Conservation (phyloP, 2,888 invertebrate genomes). For the Oxytorus armatus region DNA sequence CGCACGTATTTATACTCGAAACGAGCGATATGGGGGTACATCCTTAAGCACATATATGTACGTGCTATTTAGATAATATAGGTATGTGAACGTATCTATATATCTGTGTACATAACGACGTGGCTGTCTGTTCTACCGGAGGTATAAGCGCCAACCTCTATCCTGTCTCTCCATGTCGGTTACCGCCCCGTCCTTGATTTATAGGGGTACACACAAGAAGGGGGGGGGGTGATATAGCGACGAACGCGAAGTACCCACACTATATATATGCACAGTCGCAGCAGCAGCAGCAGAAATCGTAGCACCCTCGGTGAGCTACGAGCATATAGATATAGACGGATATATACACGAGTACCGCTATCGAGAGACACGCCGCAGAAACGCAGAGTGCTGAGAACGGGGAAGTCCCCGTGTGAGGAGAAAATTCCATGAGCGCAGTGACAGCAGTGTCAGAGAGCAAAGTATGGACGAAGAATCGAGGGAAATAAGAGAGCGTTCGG, state of each 20-base stretch:
- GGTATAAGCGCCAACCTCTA: conserved; percentile 81
- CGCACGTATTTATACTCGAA: conserved; percentile 37
- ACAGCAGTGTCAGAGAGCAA: conserved; percentile 20
- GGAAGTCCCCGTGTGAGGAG: conserved; percentile 22
- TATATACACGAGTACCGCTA: conserved; percentile 28
- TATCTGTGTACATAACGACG: conserved; percentile 7
- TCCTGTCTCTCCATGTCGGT: conserved; percentile 81
- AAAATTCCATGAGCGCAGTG: conserved; percentile 34
- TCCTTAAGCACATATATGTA: no score
- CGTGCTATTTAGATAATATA: conserved; percentile 29
- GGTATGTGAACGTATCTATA: conserved; percentile 22
- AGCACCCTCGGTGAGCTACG: conserved; percentile 30
- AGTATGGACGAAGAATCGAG: conserved; percentile 13
- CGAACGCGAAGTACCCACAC: conserved; percentile 45
- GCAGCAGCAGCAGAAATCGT: conserved; percentile 16
- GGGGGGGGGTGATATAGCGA: conserved; percentile 66
- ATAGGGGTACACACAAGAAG: conserved; percentile 67
- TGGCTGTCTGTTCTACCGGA: conserved; percentile 53
- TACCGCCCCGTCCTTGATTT: conserved; percentile 82
- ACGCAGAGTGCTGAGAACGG: conserved; percentile 20
- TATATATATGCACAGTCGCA: conserved; percentile 11
- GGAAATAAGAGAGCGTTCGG: conserved; percentile 1
- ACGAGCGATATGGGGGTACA: conserved; percentile 7
- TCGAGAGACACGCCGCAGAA: conserved; percentile 23
- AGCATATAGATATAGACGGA: conserved; percentile 22